phyloP scores from a whole-genome alignment of 35 echinoderm and acorn worm genomes.

The Apostichopus californicus region DNA sequence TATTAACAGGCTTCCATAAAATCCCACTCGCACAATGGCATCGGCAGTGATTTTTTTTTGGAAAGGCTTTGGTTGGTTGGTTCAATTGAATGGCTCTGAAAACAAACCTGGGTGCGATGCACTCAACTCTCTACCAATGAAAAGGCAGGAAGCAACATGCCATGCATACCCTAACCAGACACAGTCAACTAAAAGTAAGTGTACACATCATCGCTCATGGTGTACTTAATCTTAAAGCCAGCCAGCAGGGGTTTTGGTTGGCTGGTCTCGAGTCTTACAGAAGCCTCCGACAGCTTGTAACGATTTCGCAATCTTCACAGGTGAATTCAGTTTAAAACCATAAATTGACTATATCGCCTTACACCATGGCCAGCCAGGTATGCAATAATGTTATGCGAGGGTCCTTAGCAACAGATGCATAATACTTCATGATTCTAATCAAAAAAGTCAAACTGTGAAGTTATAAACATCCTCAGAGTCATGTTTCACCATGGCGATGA shows the following conservation, averaged over 20 bases:
- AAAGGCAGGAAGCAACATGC: background rate
- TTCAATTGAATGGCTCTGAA: background rate
- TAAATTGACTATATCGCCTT: no score
- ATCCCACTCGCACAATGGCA: background rate
- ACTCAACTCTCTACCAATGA: slow-evolving; percentile 32
- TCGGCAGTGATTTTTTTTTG: background rate
- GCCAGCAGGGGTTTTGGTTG: no score
- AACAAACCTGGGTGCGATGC: slow-evolving; percentile 23
- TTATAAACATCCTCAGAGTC: background rate
- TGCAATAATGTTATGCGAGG: no score
- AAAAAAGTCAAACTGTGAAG: background rate
- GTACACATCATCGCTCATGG: no score
- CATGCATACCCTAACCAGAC: slow-evolving; percentile 3
- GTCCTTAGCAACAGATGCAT: slow-evolving; percentile 17
- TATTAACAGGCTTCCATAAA: background rate
- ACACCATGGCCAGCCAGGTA: no score
- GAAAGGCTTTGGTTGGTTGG: slow-evolving; percentile 24
- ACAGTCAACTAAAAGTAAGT: background rate
- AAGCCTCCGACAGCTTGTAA: no score
- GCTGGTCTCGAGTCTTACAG: no score
- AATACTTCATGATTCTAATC: no score
- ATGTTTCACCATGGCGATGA: background rate
- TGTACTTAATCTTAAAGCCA: no score
- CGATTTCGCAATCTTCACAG: no score
- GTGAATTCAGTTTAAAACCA: no score